Evolutionary conservation across 1,140 invertebrate species (phyloP), one percentile per base, ranked within the genome.

Genomic region (Chironomus tepperi): DNA sequence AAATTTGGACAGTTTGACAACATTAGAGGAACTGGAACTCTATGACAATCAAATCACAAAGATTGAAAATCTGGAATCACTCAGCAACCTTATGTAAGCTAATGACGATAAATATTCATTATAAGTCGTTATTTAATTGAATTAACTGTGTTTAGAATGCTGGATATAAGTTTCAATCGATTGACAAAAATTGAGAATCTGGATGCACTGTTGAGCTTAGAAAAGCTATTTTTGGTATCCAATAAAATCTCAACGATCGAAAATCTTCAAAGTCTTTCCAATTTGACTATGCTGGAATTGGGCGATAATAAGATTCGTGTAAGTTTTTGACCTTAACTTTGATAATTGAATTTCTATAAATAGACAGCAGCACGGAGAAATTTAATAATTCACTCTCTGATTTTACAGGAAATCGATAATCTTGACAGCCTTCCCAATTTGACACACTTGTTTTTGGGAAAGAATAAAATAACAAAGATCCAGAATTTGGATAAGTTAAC

Each of bases 81-180:
- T 98, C 9, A 88, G 93, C 1, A 98, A 98, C 86, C 84, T 99
- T 70, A 89, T 96, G 93, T 96, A 88, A 88, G 91, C 88, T 70
- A 34, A 34, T 34, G 24, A 34, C 24, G 24, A 74, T 74, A 24
- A 10, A 2, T 18, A 42, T 42, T 43, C 3, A 65, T 64, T 15
- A 65, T 15, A 67, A n/a, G n/a, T n/a, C n/a, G n/a, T 9, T 76
- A 1, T 19, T 47, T 16, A n/a, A 6, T 57, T 57, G 18, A 24
- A 70, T 18, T 67, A 18, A 7, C n/a, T 19, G 57, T 64, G 18
- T 87, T 75, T 83, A 96, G 94, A 79, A 85, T 91, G 75, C 84
- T 99, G 73, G 98, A 99, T 84, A 81, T 99, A 64, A 99, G 97
- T n/a, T 98, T 98, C 82, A 99, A 99, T 85, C 90, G 96, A 73